A percentile compares a stretch with the other conserved stretches of the same genome.
Conservation (phyloP, 2,113 vertebrate genomes). For the Ramphastos sulfuratus region DNA sequence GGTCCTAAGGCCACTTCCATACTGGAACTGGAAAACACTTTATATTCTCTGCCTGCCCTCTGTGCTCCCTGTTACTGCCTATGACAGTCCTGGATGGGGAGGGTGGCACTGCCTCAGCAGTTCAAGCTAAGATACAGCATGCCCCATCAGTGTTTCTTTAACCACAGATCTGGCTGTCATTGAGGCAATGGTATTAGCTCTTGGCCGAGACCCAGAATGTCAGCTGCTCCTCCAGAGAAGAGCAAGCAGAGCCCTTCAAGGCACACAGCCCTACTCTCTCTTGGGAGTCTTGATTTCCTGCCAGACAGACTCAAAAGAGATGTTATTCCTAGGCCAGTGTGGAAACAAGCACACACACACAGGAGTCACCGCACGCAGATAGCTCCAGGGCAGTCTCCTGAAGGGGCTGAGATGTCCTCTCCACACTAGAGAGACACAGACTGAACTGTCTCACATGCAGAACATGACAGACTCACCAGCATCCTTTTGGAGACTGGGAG, state of each 20-base stretch:
- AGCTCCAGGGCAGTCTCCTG: background rate
- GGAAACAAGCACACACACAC: background rate
- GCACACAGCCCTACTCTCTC: background rate
- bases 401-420: background rate
- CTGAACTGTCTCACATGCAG: background rate
- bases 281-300: background rate
- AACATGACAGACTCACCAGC: background rate
- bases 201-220: background rate
- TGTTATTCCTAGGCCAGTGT: fast-evolving
- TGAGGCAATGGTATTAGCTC: background rate
- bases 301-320: background rate
- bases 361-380: fast-evolving
- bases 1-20: background rate
- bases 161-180: background rate
- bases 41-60: fast-evolving
- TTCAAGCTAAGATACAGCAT: background rate
- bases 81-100: background rate
- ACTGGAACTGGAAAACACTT: background rate
- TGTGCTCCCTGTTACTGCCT: background rate
- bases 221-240: slow-evolving; percentile 29
- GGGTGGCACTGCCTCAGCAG: background rate
- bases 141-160: background rate
- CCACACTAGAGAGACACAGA: background rate
- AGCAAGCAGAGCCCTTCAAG: slow-evolving; percentile 24
- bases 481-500: background rate